Conservation (phyloP, 2,113 vertebrate genomes). For the Labeo rohita region DNA sequence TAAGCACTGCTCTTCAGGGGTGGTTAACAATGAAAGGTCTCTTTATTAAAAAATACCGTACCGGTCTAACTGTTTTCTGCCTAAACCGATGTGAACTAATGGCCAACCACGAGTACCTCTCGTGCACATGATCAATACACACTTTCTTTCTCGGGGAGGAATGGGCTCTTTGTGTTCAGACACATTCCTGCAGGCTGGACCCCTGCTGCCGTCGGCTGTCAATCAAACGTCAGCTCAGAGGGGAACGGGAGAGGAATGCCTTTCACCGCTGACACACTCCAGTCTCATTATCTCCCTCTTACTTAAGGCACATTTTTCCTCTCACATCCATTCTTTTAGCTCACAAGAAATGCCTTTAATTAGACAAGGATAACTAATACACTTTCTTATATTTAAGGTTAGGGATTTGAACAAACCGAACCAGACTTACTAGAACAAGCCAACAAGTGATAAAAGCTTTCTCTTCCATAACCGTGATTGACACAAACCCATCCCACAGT, state of each 20-base stretch:
- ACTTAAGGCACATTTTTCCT: not conserved
- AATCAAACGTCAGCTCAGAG: constrained; percentile 34
- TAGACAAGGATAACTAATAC: not conserved
- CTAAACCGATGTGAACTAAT: constrained; percentile 9
- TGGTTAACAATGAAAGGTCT: constrained; percentile 55
- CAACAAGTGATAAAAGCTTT: not conserved
- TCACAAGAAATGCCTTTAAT: not conserved
- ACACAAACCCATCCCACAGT: not conserved
- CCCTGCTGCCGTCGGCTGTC: constrained; percentile 16
- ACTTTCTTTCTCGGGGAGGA: constrained; percentile 17
- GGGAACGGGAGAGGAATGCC: constrained; percentile 31
- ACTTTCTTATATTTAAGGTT: not conserved
- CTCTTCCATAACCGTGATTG: too few relatives aligned
- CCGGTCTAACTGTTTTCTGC: constrained; percentile 29
- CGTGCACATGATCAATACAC: constrained; percentile 14
- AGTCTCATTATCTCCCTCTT: not conserved
- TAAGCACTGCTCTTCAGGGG: constrained; percentile 50
- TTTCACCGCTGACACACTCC: not conserved
- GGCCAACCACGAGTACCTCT: not conserved
- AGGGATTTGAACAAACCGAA: not conserved
- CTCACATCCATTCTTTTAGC: not conserved
- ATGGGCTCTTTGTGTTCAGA: constrained; percentile 15
- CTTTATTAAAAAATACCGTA: constrained; percentile 56
- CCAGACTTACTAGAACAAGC: not conserved
- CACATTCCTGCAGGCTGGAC: constrained; percentile 22